These are phyloP conservation scores for Opisthograptis luteolata DNA, from an alignment of 2,888 invertebrate species.

Conservation along the genomic window DNA sequence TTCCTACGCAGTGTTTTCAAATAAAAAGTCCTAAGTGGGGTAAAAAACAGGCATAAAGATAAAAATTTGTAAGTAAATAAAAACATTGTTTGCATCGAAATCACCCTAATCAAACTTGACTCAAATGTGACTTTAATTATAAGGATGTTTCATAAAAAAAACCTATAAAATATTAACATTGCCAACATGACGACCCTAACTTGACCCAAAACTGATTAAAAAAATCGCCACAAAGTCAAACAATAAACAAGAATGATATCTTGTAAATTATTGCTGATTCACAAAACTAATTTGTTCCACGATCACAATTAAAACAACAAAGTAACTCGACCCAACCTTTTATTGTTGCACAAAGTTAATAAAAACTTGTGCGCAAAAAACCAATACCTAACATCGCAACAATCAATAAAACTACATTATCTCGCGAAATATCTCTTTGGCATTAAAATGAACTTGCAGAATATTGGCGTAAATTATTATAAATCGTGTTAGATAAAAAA, in stretches of 20 bases:
- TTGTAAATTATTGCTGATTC: constrained; percentile 24
- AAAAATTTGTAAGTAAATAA: too few species aligned
- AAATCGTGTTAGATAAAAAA: constrained; percentile 18
- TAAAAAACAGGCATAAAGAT: too few species aligned
- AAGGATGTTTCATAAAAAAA: too few species aligned
- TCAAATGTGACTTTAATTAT: too few species aligned
- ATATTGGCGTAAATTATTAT: constrained; percentile 13
- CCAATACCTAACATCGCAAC: constrained; percentile 16
- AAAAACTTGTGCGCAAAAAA: constrained; percentile 25
- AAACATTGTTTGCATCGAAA: too few species aligned
- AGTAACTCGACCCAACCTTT: constrained; percentile 26
- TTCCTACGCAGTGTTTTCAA: too few species aligned
- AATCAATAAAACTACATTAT: constrained; percentile 37
- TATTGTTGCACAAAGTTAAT: constrained; percentile 17
- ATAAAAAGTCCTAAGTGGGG: too few species aligned
- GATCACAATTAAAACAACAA: constrained; percentile 18
- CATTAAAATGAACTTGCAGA: constrained; percentile 35
- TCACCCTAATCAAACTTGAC: too few species aligned
- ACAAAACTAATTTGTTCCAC: constrained; percentile 25
- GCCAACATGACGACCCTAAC: too few species aligned
- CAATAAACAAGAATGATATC: constrained; percentile 1
- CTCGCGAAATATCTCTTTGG: constrained; percentile 30
- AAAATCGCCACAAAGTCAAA: neutral
- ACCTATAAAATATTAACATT: too few species aligned
- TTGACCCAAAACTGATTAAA: too few species aligned